A percentile compares a stretch with the other conserved stretches of the same genome.
Conservation (phyloP, 2,888 invertebrate genomes). For the Dicyrtoma fusca region DNA sequence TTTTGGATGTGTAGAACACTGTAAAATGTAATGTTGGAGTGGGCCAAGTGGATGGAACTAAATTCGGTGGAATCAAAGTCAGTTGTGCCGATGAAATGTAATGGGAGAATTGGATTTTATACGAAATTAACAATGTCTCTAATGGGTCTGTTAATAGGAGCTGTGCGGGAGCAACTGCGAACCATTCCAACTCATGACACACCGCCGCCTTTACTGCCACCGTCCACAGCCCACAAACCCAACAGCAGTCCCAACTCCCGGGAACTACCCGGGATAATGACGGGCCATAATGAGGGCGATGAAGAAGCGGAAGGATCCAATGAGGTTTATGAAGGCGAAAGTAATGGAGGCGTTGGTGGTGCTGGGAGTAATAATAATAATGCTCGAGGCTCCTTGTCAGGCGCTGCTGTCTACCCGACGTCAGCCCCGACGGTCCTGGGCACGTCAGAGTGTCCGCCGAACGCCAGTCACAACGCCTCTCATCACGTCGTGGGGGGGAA, state of each 20-base stretch:
- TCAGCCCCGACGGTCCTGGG: constrained; percentile 52
- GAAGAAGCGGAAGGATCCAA: constrained; percentile 33
- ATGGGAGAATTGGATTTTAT: no score
- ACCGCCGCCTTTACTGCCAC: constrained; percentile 36
- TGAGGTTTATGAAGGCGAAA: constrained; percentile 25
- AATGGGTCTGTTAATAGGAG: constrained; percentile 18
- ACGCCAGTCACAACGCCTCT: constrained; percentile 46
- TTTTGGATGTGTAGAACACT: no score
- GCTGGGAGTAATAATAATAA: constrained; percentile 26
- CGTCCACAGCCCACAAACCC: constrained; percentile 35
- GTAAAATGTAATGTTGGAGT: no score
- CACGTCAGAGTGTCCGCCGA: constrained; percentile 56
- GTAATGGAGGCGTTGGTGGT: neutral
- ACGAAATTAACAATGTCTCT: no score
- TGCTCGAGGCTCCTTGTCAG: constrained; percentile 26
- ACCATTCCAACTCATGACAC: constrained; percentile 32
- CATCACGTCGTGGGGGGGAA: constrained; percentile 21
- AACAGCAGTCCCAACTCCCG: constrained; percentile 16
- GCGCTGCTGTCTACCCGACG: constrained; percentile 43
- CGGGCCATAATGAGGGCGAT: constrained; percentile 24
- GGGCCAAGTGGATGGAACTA: no score
- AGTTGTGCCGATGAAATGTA: no score
- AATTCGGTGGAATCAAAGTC: no score
- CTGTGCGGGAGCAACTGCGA: constrained; percentile 37
- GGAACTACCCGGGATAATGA: constrained; percentile 21